Evolutionary conservation across 2,113 vertebrate species (phyloP).

Genomic region (Lophochroa leadbeateri): DNA sequence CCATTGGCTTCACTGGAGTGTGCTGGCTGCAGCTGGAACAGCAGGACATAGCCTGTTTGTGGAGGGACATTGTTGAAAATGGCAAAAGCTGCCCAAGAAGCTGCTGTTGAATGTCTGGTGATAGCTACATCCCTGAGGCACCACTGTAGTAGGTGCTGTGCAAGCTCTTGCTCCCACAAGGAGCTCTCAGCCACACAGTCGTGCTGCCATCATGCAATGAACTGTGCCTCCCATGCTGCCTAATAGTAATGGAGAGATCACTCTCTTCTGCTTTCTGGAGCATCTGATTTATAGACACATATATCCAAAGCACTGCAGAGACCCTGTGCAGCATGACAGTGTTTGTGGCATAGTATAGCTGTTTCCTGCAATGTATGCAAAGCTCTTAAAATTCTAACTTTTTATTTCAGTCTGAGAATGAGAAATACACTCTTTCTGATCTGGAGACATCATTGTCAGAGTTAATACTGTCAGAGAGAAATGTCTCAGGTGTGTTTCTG

Average conservation of each 20-base stretch:
- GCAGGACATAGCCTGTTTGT: background rate
- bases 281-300: background rate
- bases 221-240: accelerated
- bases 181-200: background rate
- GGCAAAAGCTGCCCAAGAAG: background rate
- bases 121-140: background rate
- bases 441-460: background rate
- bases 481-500: background rate
- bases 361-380: background rate
- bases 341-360: background rate
- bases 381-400: conserved; percentile 28
- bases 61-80: background rate
- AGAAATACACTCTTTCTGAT: background rate
- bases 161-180: background rate
- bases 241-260: background rate
- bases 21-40: background rate
- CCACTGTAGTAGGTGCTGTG: background rate
- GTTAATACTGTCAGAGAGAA: background rate
- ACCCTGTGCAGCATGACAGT: background rate
- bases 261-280: background rate
- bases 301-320: background rate
- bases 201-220: accelerated
- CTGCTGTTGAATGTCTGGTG: background rate
- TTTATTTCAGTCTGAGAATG: conserved; percentile 14
- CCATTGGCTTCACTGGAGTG: background rate